Evolutionary conservation across 2,888 invertebrate species (phyloP).

Genomic region (Octonoba sinensis): DNA sequence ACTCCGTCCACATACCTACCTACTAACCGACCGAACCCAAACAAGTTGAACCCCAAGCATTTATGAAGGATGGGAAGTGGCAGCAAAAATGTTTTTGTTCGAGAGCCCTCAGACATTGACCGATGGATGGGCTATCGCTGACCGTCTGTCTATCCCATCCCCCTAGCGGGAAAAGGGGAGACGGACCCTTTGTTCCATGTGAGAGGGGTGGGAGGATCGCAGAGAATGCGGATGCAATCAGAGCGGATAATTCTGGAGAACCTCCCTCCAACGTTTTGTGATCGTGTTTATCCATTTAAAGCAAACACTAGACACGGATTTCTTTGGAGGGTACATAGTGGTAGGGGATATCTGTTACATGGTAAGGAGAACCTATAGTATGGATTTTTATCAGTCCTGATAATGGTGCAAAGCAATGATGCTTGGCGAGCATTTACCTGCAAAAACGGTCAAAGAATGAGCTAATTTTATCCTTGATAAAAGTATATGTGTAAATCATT

Average conservation of each 20-base stretch:
- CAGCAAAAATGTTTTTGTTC: conserved; percentile 46
- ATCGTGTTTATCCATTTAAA: no score
- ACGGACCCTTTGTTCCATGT: not conserved
- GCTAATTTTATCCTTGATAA: no score
- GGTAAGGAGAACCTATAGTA: no score
- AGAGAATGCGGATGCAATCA: conserved; percentile 19
- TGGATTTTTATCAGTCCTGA: no score
- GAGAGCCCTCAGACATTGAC: conserved; percentile 46
- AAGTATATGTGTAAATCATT: no score
- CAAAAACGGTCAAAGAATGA: no score
- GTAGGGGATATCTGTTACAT: no score
- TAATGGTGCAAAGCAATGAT: no score
- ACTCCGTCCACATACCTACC: not conserved
- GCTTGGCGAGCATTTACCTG: no score
- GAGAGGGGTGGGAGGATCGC: conserved; percentile 3
- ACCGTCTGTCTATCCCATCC: conserved; percentile 34
- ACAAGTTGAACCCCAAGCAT: conserved; percentile 1
- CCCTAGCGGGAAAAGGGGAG: not conserved
- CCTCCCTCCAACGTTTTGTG: not conserved
- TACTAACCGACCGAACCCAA: conserved; percentile 27
- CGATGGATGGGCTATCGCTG: conserved; percentile 44
- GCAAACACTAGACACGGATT: no score
- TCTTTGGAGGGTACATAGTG: no score
- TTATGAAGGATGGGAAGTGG: conserved; percentile 36
- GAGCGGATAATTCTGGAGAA: not conserved